A percentile compares a stretch with the other conserved stretches of the same genome.
Evolutionary conservation across 2,113 vertebrate genomes (phyloP).

Genomic region (Oncorhynchus masou): DNA sequence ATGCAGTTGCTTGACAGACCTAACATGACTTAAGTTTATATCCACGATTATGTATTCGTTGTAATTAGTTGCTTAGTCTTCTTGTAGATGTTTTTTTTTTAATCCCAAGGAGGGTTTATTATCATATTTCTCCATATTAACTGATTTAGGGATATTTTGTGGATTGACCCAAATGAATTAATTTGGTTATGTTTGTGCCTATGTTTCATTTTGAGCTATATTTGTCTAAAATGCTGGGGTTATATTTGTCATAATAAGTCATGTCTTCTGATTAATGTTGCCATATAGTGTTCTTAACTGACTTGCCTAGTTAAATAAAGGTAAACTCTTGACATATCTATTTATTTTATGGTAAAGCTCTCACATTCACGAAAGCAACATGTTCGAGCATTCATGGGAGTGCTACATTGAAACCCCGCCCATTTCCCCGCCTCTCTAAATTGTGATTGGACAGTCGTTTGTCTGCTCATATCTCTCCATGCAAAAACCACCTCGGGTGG

Average conservation of each 20-base stretch:
- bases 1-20: not conserved
- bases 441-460: slow-evolving; percentile 53
- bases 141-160: not conserved
- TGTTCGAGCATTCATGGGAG: too few species aligned
- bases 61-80: not conserved
- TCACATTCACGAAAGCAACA: too few species aligned
- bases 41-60: not conserved
- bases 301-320: too few species aligned
- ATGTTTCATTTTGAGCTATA: not conserved
- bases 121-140: not conserved
- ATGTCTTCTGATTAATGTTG: not conserved
- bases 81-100: not conserved
- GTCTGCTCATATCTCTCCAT: slow-evolving; percentile 77
- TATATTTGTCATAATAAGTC: not conserved
- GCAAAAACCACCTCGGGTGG: slow-evolving; percentile 41
- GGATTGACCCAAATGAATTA: not conserved
- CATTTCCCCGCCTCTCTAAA: slow-evolving; percentile 4
- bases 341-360: too few species aligned
- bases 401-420: not conserved
- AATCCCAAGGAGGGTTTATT: not conserved
- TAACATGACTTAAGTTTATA: not conserved
- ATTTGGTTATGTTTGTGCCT: not conserved
- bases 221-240: not conserved
- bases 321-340: too few species aligned
- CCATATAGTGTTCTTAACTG: too few species aligned